A percentile compares a stretch with the other conserved stretches of the same genome.
Evolutionary conservation across 2,797 vertebrate species (phyloP).

Genomic region (Myripristis murdjan): DNA sequence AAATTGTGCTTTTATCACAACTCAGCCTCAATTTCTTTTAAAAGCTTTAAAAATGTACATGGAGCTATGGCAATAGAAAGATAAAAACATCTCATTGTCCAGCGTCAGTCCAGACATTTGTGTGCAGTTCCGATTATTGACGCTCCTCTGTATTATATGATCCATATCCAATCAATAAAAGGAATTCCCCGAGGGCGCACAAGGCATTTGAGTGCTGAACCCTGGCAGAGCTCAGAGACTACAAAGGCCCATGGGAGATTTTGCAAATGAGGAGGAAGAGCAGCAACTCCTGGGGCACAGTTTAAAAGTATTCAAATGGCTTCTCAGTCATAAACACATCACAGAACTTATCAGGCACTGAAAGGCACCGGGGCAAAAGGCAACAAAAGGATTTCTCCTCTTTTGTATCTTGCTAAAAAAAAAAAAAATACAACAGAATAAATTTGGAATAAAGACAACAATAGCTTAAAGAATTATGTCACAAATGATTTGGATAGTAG

Average conservation of each 20-base stretch:
- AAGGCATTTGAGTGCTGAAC: conserved; percentile 16
- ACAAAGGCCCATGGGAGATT: conserved; percentile 27
- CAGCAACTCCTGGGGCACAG: conserved; percentile 25
- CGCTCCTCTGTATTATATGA: conserved; percentile 35
- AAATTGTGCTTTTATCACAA: neutral
- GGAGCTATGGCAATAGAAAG: neutral
- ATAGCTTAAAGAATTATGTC: too few species aligned
- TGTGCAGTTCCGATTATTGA: conserved; percentile 43
- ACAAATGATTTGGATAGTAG: too few species aligned
- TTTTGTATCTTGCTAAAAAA: conserved; percentile 28
- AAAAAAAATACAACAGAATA: conserved; percentile 12
- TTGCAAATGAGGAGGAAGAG: conserved; percentile 49
- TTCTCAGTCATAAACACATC: conserved; percentile 9
- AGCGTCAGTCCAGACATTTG: neutral
- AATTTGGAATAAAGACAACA: conserved; percentile 15
- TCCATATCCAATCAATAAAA: conserved; percentile 49
- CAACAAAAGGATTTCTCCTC: conserved; percentile 20
- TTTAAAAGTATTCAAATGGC: conserved; percentile 42
- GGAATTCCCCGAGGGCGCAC: conserved; percentile 42
- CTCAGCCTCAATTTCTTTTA: neutral
- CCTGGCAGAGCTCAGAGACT: neutral
- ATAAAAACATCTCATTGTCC: neutral
- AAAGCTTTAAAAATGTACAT: too few species aligned
- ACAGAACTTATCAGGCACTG: conserved; percentile 48
- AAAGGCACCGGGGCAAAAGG: conserved; percentile 47